These are phyloP conservation scores for Cheirogaleus major DNA, from an alignment of 2,797 vertebrate genomes.

Conservation along the genomic window DNA sequence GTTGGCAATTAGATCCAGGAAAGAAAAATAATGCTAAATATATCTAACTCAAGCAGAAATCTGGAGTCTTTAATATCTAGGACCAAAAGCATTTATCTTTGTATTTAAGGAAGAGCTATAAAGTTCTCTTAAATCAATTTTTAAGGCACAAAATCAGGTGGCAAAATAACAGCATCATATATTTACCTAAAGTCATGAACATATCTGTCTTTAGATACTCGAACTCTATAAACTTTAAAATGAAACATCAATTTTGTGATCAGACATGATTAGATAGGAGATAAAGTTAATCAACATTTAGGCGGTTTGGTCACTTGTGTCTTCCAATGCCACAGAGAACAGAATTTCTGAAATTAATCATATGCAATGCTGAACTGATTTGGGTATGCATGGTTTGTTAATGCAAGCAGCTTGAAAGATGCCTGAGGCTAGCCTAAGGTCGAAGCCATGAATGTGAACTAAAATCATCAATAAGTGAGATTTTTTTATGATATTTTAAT, in stretches of 20 bases:
- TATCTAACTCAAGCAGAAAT: not conserved
- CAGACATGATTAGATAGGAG: not conserved
- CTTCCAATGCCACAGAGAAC: not conserved
- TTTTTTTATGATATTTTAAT: conserved; percentile 82
- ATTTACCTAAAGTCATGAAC: not conserved
- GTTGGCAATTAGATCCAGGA: not conserved
- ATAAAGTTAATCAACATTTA: not conserved
- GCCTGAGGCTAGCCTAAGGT: conserved; percentile 74
- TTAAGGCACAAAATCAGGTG: not conserved
- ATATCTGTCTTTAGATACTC: not conserved
- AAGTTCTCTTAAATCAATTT: not conserved
- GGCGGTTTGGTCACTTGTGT: not conserved
- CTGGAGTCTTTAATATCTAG: not conserved
- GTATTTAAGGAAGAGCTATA: not conserved
- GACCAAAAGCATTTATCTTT: not conserved
- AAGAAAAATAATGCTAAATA: not conserved
- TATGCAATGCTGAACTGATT: not conserved
- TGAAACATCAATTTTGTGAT: not conserved
- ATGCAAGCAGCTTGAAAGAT: conserved; percentile 39
- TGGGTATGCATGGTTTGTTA: not conserved
- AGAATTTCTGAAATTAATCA: not conserved
- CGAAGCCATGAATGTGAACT: conserved; percentile 70
- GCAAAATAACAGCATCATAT: not conserved
- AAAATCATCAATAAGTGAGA: conserved; percentile 81
- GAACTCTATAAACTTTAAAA: not conserved